These are phyloP conservation scores for Holothuria scabra DNA, from an alignment of 53 echinoderm and acorn worm species.

Conservation along the genomic window DNA sequence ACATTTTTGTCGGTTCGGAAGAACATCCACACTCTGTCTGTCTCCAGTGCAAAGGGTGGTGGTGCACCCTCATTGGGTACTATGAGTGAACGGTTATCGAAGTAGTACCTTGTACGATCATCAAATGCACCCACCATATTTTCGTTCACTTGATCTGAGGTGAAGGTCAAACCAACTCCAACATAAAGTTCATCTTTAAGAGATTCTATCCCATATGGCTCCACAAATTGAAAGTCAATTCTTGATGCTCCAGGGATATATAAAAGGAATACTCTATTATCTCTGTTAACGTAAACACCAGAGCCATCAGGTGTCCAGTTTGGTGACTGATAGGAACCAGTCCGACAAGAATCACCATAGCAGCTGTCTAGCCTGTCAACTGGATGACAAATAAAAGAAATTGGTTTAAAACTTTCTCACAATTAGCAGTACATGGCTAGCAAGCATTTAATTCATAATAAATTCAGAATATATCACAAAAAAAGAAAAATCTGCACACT, in stretches of 20 bases:
- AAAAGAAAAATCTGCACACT: too few relatives aligned
- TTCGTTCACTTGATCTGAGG: neutral
- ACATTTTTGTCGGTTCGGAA: slow-evolving; percentile 62
- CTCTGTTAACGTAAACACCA: slow-evolving; percentile 50
- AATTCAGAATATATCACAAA: too few relatives aligned
- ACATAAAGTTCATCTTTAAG: slow-evolving; percentile 90
- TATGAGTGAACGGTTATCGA: slow-evolving; percentile 29
- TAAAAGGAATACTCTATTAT: slow-evolving; percentile 64
- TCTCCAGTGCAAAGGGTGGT: slow-evolving; percentile 27
- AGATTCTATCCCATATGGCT: slow-evolving; percentile 66
- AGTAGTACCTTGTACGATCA: slow-evolving; percentile 14
- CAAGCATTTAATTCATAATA: too few relatives aligned
- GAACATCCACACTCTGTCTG: slow-evolving; percentile 54
- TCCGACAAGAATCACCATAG: slow-evolving; percentile 65
- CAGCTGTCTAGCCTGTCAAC: slow-evolving; percentile 56
- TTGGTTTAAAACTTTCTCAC: too few relatives aligned
- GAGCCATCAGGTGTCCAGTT: slow-evolving; percentile 66
- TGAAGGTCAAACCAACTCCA: slow-evolving; percentile 56
- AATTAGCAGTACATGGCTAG: too few relatives aligned
- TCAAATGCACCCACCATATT: neutral
- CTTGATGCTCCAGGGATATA: slow-evolving; percentile 79
- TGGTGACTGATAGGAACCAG: slow-evolving; percentile 60
- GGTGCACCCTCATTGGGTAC: slow-evolving; percentile 38
- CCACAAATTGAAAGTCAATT: slow-evolving; percentile 69
- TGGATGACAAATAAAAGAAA: neutral